phyloP scores from a whole-genome alignment of 2,797 vertebrate genomes.

The Prionace glauca region DNA sequence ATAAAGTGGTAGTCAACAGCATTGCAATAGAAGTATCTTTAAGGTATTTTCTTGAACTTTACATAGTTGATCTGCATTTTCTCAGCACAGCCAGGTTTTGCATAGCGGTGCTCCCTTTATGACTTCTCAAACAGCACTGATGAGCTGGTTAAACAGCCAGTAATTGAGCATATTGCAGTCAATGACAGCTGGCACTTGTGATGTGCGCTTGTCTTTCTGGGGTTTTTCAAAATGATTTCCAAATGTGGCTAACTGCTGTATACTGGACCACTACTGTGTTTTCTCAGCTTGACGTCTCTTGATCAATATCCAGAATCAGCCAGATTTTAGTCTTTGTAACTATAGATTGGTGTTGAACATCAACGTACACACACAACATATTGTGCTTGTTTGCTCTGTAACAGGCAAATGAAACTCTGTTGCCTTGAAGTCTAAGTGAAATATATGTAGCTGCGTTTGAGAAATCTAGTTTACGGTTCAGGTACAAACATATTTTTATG shows the following conservation, averaged over 20 bases:
- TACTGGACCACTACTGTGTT: neutral
- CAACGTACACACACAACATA: neutral
- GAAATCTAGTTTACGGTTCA: neutral
- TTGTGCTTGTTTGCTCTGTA: neutral
- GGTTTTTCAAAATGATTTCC: slow-evolving; percentile 26
- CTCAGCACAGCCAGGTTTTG: neutral
- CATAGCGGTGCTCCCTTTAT: neutral
- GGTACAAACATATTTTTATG: neutral
- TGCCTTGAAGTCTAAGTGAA: neutral
- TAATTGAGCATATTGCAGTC: slow-evolving; percentile 10
- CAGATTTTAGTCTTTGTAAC: neutral
- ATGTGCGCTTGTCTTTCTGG: neutral
- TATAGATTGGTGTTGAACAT: neutral
- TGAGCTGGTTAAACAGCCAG: slow-evolving; percentile 17
- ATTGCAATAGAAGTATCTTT: neutral
- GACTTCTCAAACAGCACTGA: neutral
- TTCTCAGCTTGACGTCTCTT: neutral
- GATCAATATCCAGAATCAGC: neutral
- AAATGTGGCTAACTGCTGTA: slow-evolving; percentile 22
- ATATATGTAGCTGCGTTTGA: neutral
- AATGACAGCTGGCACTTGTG: slow-evolving; percentile 23
- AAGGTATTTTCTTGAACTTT: neutral
- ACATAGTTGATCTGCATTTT: neutral
- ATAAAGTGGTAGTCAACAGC: neutral
- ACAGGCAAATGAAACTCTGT: neutral